Evolutionary conservation across 2,113 vertebrate genomes (phyloP), one percentile per base, ranked within the genome.

Genomic region (Polypterus senegalus): DNA sequence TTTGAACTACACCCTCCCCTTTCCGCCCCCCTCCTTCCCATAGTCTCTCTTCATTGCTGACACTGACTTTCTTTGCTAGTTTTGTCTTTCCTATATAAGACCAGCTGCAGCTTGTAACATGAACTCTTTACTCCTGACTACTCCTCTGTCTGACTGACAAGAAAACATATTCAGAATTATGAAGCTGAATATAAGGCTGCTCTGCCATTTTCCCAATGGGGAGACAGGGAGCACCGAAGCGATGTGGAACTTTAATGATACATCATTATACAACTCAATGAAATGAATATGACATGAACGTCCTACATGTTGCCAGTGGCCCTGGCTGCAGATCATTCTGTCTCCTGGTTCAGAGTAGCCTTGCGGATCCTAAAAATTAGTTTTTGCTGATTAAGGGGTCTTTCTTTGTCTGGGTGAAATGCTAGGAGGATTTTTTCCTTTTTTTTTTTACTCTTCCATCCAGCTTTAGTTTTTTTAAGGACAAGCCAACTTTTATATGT

Each of bases 101-200:
- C 27, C 67, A 75, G 69, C 69, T 75, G 71, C 63, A 70, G 66
- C 59, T 63, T 73, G 55, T 63, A 63, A 47, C 64, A 62, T 63
- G 59, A 73, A 47, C 63, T 57, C 9, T 51, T 54, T 54, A 47
- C 6, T 66, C 62, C 63, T 48, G 59, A 58, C 64, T 57, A 48
- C 54, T 57, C 54, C 48, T 11, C 61, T 61, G 56, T 2, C 48
- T 67, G 61, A 63, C 70, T 74, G 60, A 72, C 65, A 63, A 48
- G 57, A 4, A 62, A 57, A 61, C 9, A 61, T 46, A 61, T 47
- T 45, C 49, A 11, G 44, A 45, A 61, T 47, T 53, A n/a, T 49
- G 48, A 54, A 46, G 49, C 51, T 9, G 43, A 61, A 45, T 47
- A 10, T 49, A 46, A 61, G 49, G 49, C 9, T 53, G 56, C 51